Percentiles rank a stretch among this genome's conserved stretches.
phyloP scores from a whole-genome alignment of 2,888 invertebrate genomes.

The Dasysyrphus tricinctus region DNA sequence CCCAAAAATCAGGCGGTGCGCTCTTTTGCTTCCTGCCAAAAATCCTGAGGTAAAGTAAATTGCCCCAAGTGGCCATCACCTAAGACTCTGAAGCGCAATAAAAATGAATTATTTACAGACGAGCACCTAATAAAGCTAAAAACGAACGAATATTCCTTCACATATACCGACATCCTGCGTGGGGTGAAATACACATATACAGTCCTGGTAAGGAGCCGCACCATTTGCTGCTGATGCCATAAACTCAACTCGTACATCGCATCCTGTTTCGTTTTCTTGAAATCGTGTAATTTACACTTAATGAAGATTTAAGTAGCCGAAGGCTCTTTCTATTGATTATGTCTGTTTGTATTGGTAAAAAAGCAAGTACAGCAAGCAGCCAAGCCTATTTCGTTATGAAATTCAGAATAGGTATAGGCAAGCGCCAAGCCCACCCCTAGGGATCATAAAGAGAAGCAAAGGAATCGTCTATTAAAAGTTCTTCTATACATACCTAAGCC shows the following conservation, averaged over 20 bases:
- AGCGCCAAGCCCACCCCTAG: background rate
- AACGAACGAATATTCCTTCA: constrained; percentile 13
- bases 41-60: constrained; percentile 61
- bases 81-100: constrained; percentile 56
- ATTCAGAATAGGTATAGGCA: background rate
- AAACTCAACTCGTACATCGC: background rate
- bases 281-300: constrained; percentile 72
- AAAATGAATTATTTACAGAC: constrained; percentile 72
- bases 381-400: constrained; percentile 19
- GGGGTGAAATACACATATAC: background rate
- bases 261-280: constrained; percentile 19
- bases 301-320: constrained; percentile 71
- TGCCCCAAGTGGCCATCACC: constrained; percentile 73
- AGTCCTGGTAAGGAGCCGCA: background rate
- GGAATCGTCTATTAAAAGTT: constrained; percentile 47
- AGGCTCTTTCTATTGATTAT: constrained; percentile 63
- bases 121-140: constrained; percentile 65
- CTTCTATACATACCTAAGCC: background rate
- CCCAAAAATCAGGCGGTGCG: background rate
- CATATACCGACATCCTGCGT: constrained; percentile 10
- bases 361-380: constrained; percentile 15
- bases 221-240: background rate
- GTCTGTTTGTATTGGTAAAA: constrained; percentile 14
- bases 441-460: constrained; percentile 3
- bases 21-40: constrained; percentile 3